Base-by-base conservation (phyloP, 2,113 vertebrate genomes). In the Antidorcas marsupialis region DNA sequence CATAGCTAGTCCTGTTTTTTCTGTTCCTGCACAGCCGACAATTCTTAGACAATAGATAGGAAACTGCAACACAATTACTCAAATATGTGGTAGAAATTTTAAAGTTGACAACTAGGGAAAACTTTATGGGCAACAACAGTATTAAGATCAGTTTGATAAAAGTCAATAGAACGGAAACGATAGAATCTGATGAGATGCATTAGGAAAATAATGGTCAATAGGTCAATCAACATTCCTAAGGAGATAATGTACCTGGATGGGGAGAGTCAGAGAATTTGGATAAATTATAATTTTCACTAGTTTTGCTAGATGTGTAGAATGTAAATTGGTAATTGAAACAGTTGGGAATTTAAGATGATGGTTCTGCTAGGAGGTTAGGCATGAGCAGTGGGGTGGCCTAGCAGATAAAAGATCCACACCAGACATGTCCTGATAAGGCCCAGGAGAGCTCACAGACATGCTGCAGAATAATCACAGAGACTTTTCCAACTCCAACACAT, bases 291-390 rank as follows among this genome's bases (percentile, higher is more conserved):
- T 47, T 60, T 84, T 85, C 13, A 67, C 17, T 53, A 76, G 3
- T 27, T 36, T 27, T 86, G 36, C 5, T n/a, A 9, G 33, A 64
- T 27, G 19, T 78, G 90, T 85, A 86, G 85, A 86, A 43, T 91
- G 14, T 60, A 85, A 83, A 85, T 86, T 62, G 43, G 10, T 79
- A 85, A 28, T 89, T 79, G 17, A 62, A 93, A 85, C 16, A 85
- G 4, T n/a, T 92, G 60, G 17, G 45, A 85, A n/a, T 14, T 25
- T 55, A 39, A 78, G 33, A 19, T 64, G 50, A 7, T 36, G 5
- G 39, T 50, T 52, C 14, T 36, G 79, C 43, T 76, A 76, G 23
- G 11, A 76, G 43, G 71, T 76, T 76, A 76, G 39, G 39, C 71
- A 25, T 76, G 71, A 76, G 39, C 11, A 27, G 71, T 76, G 23